Conservation (phyloP, 2,113 vertebrate genomes). For the Caloenas nicobarica region DNA sequence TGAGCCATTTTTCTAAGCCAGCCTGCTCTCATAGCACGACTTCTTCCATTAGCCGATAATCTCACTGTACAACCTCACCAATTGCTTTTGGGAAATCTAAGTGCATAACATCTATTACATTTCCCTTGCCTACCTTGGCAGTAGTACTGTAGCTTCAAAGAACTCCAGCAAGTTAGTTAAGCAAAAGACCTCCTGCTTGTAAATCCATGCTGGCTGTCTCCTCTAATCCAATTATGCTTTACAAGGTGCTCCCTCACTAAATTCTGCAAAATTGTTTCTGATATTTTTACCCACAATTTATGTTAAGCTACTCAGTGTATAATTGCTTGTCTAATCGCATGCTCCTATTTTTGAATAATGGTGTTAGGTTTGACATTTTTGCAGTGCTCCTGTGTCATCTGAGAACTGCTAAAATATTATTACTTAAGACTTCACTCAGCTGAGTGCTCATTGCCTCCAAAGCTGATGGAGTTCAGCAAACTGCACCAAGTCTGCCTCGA, state of each 20-base stretch:
- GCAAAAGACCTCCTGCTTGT: slow-evolving; percentile 62
- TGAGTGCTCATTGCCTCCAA: not conserved
- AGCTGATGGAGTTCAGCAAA: not conserved
- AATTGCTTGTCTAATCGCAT: slow-evolving; percentile 67
- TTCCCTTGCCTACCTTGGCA: slow-evolving; percentile 48
- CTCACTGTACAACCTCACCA: slow-evolving; percentile 43
- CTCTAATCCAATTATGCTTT: slow-evolving; percentile 75
- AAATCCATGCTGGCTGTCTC: slow-evolving; percentile 66
- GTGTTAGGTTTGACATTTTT: slow-evolving; percentile 47
- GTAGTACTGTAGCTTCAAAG: slow-evolving; percentile 63
- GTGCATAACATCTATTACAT: slow-evolving; percentile 31
- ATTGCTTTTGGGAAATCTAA: slow-evolving; percentile 68
- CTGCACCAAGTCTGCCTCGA: not conserved
- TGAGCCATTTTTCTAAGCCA: slow-evolving; percentile 23
- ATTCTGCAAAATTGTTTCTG: slow-evolving; percentile 71
- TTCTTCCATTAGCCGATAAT: slow-evolving; percentile 62
- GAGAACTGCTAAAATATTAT: slow-evolving; percentile 34
- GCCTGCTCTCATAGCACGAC: not conserved
- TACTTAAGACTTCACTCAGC: not conserved
- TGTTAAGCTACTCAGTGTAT: slow-evolving; percentile 68
- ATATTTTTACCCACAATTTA: slow-evolving; percentile 70
- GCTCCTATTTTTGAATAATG: slow-evolving; percentile 55
- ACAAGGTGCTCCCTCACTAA: slow-evolving; percentile 71
- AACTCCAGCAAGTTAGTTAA: slow-evolving; percentile 67
- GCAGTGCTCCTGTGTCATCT: slow-evolving; percentile 39